These are phyloP conservation scores for Daubentonia madagascariensis DNA, from an alignment of 2,113 vertebrate species.

Conservation along the genomic window DNA sequence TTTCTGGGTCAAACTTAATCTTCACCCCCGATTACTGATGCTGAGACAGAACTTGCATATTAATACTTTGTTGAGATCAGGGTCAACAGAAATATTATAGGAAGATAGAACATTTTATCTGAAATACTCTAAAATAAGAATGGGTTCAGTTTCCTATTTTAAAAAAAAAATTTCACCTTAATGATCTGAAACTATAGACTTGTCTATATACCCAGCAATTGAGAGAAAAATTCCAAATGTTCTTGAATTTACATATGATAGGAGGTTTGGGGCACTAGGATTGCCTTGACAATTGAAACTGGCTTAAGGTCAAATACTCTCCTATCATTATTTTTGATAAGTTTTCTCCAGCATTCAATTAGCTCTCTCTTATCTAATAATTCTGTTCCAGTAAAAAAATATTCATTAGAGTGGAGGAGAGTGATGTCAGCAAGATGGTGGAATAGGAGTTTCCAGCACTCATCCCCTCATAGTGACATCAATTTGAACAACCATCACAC, in stretches of 20 bases:
- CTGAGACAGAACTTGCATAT: neutral
- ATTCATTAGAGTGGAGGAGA: neutral
- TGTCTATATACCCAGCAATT: neutral
- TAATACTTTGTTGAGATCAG: neutral
- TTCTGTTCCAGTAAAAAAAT: neutral
- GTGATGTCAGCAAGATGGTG: neutral
- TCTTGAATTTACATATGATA: neutral
- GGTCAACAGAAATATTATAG: neutral
- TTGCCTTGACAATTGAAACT: neutral
- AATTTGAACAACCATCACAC: neutral
- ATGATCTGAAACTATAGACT: neutral
- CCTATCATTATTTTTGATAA: neutral
- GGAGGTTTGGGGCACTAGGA: neutral
- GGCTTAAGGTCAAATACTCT: neutral
- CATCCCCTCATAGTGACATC: neutral
- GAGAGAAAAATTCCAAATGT: neutral
- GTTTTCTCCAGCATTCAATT: neutral
- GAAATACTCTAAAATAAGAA: neutral
- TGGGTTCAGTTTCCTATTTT: neutral
- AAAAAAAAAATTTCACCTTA: neutral
- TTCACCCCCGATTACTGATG: neutral
- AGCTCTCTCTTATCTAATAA: neutral
- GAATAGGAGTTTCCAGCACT: neutral
- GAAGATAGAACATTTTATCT: neutral
- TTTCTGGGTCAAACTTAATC: conserved; percentile 16